These are phyloP conservation scores for Uromys caudimaculatus DNA, from an alignment of 2,797 vertebrate species.

Conservation along the genomic window DNA sequence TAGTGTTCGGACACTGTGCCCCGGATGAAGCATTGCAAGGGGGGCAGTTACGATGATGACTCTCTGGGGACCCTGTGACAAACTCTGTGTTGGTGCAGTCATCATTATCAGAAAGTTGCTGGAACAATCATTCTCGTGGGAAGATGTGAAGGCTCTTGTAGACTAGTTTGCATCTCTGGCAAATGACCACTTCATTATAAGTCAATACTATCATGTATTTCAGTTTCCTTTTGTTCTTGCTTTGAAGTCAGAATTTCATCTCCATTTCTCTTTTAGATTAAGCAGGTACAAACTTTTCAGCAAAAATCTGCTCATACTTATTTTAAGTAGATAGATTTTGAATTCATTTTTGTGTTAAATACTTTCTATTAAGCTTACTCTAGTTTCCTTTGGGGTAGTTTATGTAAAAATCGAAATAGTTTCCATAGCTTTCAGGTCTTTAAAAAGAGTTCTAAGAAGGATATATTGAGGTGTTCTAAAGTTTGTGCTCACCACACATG, in stretches of 20 bases:
- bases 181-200: neutral
- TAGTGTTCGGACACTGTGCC: neutral
- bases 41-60: neutral
- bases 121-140: neutral
- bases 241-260: conserved; percentile 37
- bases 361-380: conserved; percentile 15
- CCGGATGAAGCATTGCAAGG: neutral
- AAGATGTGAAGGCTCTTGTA: neutral
- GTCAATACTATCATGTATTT: neutral
- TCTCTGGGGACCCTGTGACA: neutral
- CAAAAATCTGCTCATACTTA: conserved; percentile 9
- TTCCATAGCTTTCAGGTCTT: neutral
- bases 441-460: neutral
- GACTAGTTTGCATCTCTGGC: neutral
- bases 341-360: conserved; percentile 53
- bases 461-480: neutral
- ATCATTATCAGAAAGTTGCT: neutral
- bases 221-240: neutral
- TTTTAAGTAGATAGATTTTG: neutral
- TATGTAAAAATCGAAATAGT: neutral
- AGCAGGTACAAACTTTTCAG: neutral
- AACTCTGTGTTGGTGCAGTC: neutral
- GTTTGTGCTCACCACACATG: neutral
- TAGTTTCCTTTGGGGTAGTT: neutral
- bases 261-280: neutral